phyloP scores from a whole-genome alignment of 2,888 invertebrate genomes.

The Rosalia funebris region DNA sequence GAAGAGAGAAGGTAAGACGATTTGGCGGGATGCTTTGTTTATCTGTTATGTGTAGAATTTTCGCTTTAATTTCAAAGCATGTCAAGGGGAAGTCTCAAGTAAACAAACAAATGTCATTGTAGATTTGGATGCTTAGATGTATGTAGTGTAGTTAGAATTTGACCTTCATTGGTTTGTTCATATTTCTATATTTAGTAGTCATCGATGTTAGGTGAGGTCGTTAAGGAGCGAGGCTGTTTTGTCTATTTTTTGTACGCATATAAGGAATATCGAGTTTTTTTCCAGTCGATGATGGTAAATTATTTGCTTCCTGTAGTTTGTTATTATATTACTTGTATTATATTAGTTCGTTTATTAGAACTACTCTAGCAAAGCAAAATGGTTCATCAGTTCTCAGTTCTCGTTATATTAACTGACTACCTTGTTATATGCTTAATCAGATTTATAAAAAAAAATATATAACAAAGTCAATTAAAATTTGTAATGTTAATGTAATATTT shows the following conservation, averaged over 20 bases:
- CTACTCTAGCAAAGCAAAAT: background rate
- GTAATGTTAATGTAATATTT: too few relatives aligned
- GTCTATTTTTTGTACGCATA: conserved; percentile 14
- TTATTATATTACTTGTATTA: too few relatives aligned
- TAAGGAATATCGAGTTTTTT: conserved; percentile 9
- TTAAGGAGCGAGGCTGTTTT: conserved; percentile 16
- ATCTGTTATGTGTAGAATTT: background rate
- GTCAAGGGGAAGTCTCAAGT: conserved; percentile 6
- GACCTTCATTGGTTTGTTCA: conserved; percentile 25
- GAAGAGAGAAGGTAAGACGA: conserved; percentile 67
- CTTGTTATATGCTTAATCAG: background rate
- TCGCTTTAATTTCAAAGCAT: conserved; percentile 1
- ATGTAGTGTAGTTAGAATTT: conserved; percentile 23
- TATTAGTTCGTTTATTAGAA: too few relatives aligned
- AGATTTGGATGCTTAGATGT: conserved; percentile 15
- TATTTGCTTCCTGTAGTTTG: conserved; percentile 1
- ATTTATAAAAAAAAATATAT: background rate
- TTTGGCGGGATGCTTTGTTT: conserved; percentile 1
- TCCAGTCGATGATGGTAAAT: background rate
- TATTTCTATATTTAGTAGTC: conserved; percentile 32
- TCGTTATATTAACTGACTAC: background rate
- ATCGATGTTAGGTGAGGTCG: conserved; percentile 33
- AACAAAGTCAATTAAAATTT: too few relatives aligned
- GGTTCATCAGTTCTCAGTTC: background rate
- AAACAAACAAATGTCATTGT: conserved; percentile 19